Base-by-base conservation (phyloP, 2,888 invertebrate species). In the Tolmerus cingulatus region DNA sequence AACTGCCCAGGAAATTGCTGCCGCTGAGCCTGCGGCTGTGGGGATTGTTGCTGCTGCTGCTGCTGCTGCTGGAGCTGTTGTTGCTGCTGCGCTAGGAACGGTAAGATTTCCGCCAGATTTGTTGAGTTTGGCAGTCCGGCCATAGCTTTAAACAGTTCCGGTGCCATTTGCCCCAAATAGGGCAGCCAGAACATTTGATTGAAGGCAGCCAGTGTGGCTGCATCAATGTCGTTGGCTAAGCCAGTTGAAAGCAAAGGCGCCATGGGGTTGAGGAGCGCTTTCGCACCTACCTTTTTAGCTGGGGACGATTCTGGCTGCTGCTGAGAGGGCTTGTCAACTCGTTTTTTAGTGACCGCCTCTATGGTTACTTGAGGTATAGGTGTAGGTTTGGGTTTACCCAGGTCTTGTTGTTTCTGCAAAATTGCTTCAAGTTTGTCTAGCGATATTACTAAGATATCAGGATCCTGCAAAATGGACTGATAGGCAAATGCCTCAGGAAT, bases 151-250 rank as follows among this genome's bases (percentile, higher is more conserved):
- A 93, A 91, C 93, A 95, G 82, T 93, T 94, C 92, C 93, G 94
- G 91, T 1, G 92, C 91, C 84, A 92, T 89, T 88, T 92, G 92
- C 1, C 92, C 91, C 57, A 92, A 90, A 90, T 96, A 96, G 0
- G 96, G 96, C 84, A 96, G 91, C 96, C 96, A 96, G 89, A 96
- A 91, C 95, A 96, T 95, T 90, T 96, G 96, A 90, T 95, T 95
- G 81, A 96, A 93, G 2, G 95, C 94, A 0, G 95, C 95, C 78
- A 95, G 93, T 2, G 95, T 95, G 0, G 96, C 95, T 0, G 95
- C 95, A 90, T 96, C 95, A 74, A 96, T 94, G 87, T 96, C 95
- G 82, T 94, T 94, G 0, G 95, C 94, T 78, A 95, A 90, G 81
- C 93, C 93, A 87, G 91, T 91, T 86, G 89, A 84, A 40, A 89